Percentiles rank a stretch among this genome's conserved stretches.
Conservation (phyloP, 2,888 invertebrate genomes). For the Eupithecia dodoneata region DNA sequence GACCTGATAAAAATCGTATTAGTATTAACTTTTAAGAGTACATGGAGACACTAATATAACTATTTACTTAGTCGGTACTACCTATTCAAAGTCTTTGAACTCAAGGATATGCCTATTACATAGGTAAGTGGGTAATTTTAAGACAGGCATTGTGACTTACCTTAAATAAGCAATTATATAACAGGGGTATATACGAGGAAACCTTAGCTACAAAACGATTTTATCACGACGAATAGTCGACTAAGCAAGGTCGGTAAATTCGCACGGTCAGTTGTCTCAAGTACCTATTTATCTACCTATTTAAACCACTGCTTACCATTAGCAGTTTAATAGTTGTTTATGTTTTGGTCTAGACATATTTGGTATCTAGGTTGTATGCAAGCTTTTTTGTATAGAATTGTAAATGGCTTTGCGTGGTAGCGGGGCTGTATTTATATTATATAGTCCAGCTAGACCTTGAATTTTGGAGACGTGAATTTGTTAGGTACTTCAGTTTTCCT, state of each 20-base stretch:
- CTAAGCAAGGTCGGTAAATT: conserved; percentile 71
- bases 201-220: conserved; percentile 52
- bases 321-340: background rate
- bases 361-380: background rate
- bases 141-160: conserved; percentile 38
- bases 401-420: background rate
- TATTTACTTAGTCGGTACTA: background rate
- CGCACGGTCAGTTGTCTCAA: conserved; percentile 59
- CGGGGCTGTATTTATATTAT: background rate
- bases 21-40: background rate
- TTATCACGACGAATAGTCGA: conserved; percentile 49
- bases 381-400: background rate
- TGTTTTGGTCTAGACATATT: background rate
- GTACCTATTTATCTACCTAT: background rate
- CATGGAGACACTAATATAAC: background rate
- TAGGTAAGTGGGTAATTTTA: background rate
- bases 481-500: background rate
- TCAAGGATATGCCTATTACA: background rate
- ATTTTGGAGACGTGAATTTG: background rate
- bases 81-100: background rate
- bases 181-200: conserved; percentile 48
- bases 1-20: too few species aligned
- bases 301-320: background rate
- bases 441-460: background rate
- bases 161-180: conserved; percentile 47